Percentiles rank a stretch among this genome's conserved stretches.
Conservation (phyloP, 92 coral and sea anemone species). For the Desmophyllum pertusum region DNA sequence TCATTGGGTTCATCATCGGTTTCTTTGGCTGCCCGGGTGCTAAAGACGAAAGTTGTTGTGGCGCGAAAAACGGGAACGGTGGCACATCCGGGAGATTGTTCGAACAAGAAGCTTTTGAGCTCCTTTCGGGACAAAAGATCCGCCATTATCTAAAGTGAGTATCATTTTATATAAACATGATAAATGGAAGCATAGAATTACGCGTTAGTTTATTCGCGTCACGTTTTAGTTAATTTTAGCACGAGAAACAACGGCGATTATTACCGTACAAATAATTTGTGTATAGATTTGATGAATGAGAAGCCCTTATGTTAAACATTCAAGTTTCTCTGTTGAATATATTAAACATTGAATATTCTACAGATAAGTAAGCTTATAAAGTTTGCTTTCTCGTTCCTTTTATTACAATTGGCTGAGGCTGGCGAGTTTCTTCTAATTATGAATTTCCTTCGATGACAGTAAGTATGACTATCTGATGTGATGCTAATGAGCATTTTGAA, state of each 20-base stretch:
- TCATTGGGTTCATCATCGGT: slow-evolving; percentile 54
- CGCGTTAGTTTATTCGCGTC: slow-evolving; percentile 15
- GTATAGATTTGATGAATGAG: not conserved
- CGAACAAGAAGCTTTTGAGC: slow-evolving; percentile 24
- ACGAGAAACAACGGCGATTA: slow-evolving; percentile 4
- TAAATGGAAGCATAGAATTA: not conserved
- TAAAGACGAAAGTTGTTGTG: not conserved
- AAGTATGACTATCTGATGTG: not conserved
- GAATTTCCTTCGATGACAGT: not conserved
- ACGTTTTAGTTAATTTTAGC: slow-evolving; percentile 4
- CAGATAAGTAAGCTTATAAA: not conserved
- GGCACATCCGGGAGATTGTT: slow-evolving; percentile 11
- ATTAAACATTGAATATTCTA: not conserved
- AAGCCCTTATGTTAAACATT: slow-evolving; percentile 3
- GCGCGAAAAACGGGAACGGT: slow-evolving; percentile 14
- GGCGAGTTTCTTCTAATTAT: not conserved
- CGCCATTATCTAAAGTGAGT: slow-evolving; percentile 32
- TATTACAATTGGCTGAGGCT: too few relatives aligned
- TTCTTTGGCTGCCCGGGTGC: slow-evolving; percentile 28
- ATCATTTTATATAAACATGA: slow-evolving; percentile 1
- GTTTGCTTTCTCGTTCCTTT: not conserved
- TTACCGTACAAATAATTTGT: not conserved
- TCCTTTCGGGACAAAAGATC: slow-evolving; percentile 19
- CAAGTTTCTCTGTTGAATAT: not conserved
- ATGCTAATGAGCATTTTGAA: not conserved